Base-by-base conservation (phyloP, 2,888 invertebrate species). In the Biston betularia region DNA sequence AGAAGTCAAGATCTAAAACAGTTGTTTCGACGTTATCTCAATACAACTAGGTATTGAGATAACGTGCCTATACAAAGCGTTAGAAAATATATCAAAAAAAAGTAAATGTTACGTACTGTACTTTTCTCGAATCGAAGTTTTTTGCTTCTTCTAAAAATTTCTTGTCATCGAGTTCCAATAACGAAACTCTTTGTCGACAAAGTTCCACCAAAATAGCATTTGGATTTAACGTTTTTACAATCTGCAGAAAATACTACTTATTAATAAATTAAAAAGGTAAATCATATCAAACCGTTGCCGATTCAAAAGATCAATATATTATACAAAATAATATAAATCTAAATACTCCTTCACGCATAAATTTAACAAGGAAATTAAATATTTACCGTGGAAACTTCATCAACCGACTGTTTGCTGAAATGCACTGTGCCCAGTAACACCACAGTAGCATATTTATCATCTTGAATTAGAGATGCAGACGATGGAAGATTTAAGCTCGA, bases 71-170 rank as follows among this genome's bases (percentile, higher is more conserved):
- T 24, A 3, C 24, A 24, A 24, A 24, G 24, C 24, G 24, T 24
- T 8, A 35, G 14, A 12, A 38, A 3, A 24, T 24, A 42, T 0
- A 12, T 38, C 0, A 63, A 12, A 63, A 44, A n/a, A 63, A 62
- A 9, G 24, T 24, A 35, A 24, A 34, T 14, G 10, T 46, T 15
- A 79, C 88, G 85, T 75, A 93, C 93, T 88, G 89, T 63, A 92
- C 68, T 82, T 92, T 93, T 53, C 72, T 77, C 0, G 89, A 77
- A 71, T 93, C 93, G 65, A 92, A 90, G 34, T 89, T 92, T 82
- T 90, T 89, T 0, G 93, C 93, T 74, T 93, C 93, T 79, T 93
- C 91, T 59, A 93, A 78, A 78, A 93, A 93, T 68, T 93, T 92
- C 69, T 91, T 89, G 59, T 93, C 93, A 56, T 93, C 93, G 42